Base-by-base conservation (phyloP, 2,113 vertebrate species). In the Tretioscincus oriximinensis region DNA sequence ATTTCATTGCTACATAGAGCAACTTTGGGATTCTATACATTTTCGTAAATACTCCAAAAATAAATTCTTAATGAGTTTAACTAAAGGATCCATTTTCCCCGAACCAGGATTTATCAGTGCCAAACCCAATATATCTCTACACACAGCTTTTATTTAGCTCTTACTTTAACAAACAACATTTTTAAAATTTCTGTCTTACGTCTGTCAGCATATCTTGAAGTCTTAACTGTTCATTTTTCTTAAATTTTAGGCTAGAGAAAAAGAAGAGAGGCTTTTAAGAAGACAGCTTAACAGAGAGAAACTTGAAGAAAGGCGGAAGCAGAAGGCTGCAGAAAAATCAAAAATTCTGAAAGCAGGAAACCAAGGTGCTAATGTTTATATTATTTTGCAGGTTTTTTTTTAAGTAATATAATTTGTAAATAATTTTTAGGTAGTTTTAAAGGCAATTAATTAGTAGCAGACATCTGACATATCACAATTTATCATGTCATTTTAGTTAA, bases 201-300 rank as follows among this genome's bases (percentile, higher is more conserved):
- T 58, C 18, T 14, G 11, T 58, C 54, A 61, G 28, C n/a, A 20
- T 68, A 14, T 45, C 51, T 14, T 14, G 51, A 54, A 54, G 51
- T 12, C 54, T 51, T 58, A 58, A 58, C 1, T 60, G 9, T 0
- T 20, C 14, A 18, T 21, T 51, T 24, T 77, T 88, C 86, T 91
- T 3, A 91, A 45, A 83, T 76, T 92, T 74, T 73, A 99, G 98
- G 98, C 98, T 78, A 99, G 97, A 94, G 98, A 99, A 91, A 99
- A 99, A 93, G 98, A 99, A 90, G 98, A 99, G 81, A 94, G 98
- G 65, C 95, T 99, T 47, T 90, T 98, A 83, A 98, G 98, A 91
- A 94, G 98, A 76, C 97, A 95, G 83, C 95, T 98, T 92, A 99
- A 99, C 92, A 95, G 98, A 76, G 98, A 99, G 86, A 96, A 96